Evolutionary conservation across 2,113 vertebrate genomes (phyloP), one percentile per base, ranked within the genome.

Genomic region (Rhinogobius similis): DNA sequence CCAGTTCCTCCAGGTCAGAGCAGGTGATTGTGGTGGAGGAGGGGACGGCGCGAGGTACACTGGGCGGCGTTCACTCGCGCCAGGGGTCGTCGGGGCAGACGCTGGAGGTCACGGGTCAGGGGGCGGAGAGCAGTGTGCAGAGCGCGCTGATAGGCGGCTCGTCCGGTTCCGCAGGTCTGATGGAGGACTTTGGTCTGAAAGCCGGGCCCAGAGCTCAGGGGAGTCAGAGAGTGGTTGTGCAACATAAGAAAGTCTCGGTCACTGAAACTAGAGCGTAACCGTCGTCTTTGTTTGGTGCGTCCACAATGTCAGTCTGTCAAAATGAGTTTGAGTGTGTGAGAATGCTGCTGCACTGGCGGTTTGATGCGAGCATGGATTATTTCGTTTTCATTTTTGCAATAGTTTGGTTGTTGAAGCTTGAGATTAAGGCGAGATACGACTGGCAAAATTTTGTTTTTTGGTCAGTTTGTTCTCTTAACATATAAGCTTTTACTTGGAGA

Each of bases 161-260:
- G 16, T n/a, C 1, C 1, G 59, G 75, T 29, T 89, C 86, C 3
- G 7, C 36, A 0, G 86, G 68, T 1, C 86, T 78, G 52, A 65
- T 75, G 5, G 82, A 88, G 32, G 81, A 78, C 36, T 71, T 68
- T 39, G 8, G 56, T 3, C 58, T 65, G 24, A 64, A 53, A 7
- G 13, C 82, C 58, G 69, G 78, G 62, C 83, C 88, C 70, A 82
- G 29, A n/a, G 2, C 38, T 4, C 71, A 81, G 27, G 81, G 82
- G 0, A 75, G 81, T 71, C 85, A 88, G 73, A 86, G 75, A 61
- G 72, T 87, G 13, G 86, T 91, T 76, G 59, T 81, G 71, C 87
- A 90, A 67, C 89, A 50, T 10, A 88, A 93, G 73, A 90, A 86
- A 32, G 65, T 91, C 2, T 81, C 79, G 2, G 78, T 92, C 27